Percentiles rank a stretch among this genome's conserved stretches.
These are phyloP conservation scores for Synergus laeviventris DNA, from an alignment of 2,888 invertebrate genomes.

Conservation along the genomic window DNA sequence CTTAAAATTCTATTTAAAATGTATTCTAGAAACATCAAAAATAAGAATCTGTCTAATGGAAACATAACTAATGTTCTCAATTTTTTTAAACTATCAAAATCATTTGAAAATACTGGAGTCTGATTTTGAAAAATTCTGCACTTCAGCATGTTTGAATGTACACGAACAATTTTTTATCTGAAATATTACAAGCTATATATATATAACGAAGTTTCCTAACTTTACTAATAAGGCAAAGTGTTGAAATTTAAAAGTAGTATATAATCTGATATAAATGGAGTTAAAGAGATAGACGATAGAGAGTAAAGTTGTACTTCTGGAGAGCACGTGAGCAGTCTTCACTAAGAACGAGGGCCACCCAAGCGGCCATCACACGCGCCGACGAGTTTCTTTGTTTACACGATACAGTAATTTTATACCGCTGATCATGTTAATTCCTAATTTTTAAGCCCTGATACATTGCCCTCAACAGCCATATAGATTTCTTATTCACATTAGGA, in stretches of 20 bases:
- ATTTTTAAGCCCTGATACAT: background rate
- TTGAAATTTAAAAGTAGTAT: conserved; percentile 1
- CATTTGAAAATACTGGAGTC: too few relatives aligned
- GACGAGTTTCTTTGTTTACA: conserved; percentile 73
- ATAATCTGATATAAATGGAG: conserved; percentile 8
- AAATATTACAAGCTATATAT: background rate
- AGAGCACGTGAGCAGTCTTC: conserved; percentile 52
- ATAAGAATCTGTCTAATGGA: too few relatives aligned
- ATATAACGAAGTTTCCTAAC: background rate
- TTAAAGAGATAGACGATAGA: background rate
- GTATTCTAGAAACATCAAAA: too few relatives aligned
- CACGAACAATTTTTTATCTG: background rate
- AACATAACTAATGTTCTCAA: too few relatives aligned
- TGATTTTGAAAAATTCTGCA: too few relatives aligned
- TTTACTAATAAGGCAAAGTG: background rate
- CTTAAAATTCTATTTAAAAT: background rate
- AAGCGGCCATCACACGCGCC: conserved; percentile 73
- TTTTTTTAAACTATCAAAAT: too few relatives aligned
- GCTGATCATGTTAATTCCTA: conserved; percentile 63
- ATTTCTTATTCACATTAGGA: background rate
- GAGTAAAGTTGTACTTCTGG: conserved; percentile 31
- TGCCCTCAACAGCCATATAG: background rate
- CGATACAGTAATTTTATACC: conserved; percentile 74
- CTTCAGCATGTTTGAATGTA: background rate
- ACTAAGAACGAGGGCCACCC: conserved; percentile 66